Base-by-base conservation (phyloP, 2,113 vertebrate species). In the Ctenodactylus gundi region DNA sequence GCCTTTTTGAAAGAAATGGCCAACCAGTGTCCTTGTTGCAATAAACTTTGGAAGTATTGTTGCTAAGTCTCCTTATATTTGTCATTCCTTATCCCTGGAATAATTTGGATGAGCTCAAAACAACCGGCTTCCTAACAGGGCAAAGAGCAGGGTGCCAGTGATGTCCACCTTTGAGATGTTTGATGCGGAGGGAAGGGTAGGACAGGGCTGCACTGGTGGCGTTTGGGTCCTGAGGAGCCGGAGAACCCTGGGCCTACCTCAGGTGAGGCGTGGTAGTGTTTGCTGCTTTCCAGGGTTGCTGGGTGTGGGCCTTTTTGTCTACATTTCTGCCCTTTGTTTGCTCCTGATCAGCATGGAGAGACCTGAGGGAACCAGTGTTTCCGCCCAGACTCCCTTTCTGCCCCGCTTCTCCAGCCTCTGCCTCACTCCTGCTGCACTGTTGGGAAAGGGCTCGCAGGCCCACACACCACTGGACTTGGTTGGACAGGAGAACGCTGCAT, bases 101-200 rank as follows among this genome's bases (percentile, higher is more conserved):
- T 58, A 51, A 31, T 11, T 72, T 23, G 34, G 41, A 39, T 6
- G 27, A 57, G 81, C 41, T 78, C 64, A 11, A 51, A 64, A 41
- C 86, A 44, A 85, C 44, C 73, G 1, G 46, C 57, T 53, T 81
- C 81, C 85, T 67, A 77, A 12, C 1, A 4, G 94, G 85, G 95
- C 77, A 86, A 95, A 89, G 83, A 91, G 51, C 93, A 13, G 68
- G 55, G 72, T 41, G 44, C 5, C 2, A 0, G 29, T 39, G 67
- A 87, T 82, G 44, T 85, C 93, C 39, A 83, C 88, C 95, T 97
- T 95, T 92, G 96, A 96, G 92, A 68, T 90, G 27, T 70, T 85
- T 91, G 94, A n/a, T 18, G 64, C 4, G 1, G 41, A 84, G 36
- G 60, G 65, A 14, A 76, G 90, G 90, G 72, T 41, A 15, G 90